These are phyloP conservation scores for Lasiurus cinereus DNA, from an alignment of 2,113 vertebrate species.

Conservation along the genomic window DNA sequence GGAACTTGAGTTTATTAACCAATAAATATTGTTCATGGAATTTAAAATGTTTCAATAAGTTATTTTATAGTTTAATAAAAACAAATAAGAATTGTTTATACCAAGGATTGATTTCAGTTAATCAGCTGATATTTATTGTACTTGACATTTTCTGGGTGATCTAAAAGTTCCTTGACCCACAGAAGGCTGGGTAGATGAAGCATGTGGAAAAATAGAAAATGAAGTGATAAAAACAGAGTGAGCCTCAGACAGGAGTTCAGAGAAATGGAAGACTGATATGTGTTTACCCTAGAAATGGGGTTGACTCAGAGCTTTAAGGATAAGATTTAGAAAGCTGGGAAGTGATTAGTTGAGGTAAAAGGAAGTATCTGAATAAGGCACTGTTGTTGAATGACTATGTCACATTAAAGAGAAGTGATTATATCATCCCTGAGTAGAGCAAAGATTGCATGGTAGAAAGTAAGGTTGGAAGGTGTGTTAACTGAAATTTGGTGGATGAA, in stretches of 20 bases:
- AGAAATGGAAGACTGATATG: background rate
- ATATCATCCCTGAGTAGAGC: background rate
- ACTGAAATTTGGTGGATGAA: slow-evolving; percentile 14
- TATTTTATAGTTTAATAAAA: slow-evolving; percentile 37
- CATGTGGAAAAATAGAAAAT: slow-evolving; percentile 29
- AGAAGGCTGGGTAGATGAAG: background rate
- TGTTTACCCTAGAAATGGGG: background rate
- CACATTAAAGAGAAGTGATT: slow-evolving; percentile 3
- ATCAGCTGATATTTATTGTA: slow-evolving; percentile 22
- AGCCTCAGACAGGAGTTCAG: background rate
- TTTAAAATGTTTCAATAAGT: background rate
- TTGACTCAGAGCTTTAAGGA: background rate
- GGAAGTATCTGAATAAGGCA: background rate
- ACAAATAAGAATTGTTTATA: background rate
- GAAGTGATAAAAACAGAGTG: background rate
- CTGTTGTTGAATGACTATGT: background rate
- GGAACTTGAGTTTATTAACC: background rate
- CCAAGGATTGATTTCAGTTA: background rate
- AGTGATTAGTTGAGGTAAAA: background rate
- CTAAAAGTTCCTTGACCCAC: background rate
- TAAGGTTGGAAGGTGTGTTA: background rate
- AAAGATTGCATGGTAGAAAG: background rate
- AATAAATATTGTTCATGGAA: slow-evolving; percentile 1
- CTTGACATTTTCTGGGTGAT: background rate
- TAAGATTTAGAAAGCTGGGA: slow-evolving; percentile 4